Percentiles rank a stretch among this genome's conserved stretches.
These are phyloP conservation scores for Palythoa grandiflora DNA, from an alignment of 92 coral and sea anemone species.

Conservation along the genomic window DNA sequence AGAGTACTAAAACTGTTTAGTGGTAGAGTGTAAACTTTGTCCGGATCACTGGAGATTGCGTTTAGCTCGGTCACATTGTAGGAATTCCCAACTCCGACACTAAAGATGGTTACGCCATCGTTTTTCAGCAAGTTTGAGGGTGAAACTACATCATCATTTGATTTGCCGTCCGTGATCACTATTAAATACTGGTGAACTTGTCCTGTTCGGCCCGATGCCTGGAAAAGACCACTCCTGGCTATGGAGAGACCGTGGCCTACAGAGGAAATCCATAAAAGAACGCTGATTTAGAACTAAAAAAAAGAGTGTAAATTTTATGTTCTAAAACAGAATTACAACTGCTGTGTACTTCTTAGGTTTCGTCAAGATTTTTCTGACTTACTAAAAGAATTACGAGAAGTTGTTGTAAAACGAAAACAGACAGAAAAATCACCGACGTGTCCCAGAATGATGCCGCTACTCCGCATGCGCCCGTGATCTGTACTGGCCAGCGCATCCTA, in stretches of 20 bases:
- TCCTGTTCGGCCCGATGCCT: slow-evolving; percentile 18
- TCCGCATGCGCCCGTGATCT: too few species aligned
- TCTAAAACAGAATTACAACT: too few species aligned
- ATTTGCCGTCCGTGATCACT: slow-evolving; percentile 7
- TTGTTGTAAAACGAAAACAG: too few species aligned
- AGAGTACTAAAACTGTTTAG: background rate
- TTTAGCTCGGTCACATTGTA: background rate
- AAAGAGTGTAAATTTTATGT: background rate
- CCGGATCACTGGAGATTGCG: slow-evolving; percentile 18
- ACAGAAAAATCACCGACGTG: too few species aligned
- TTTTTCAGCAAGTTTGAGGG: slow-evolving; percentile 24
- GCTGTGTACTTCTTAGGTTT: too few species aligned
- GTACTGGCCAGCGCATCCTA: too few species aligned
- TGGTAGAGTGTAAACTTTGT: background rate
- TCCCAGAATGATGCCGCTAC: too few species aligned
- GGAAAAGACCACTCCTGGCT: slow-evolving; percentile 16
- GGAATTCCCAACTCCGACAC: slow-evolving; percentile 18
- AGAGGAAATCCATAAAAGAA: too few species aligned
- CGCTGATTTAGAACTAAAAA: background rate
- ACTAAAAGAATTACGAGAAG: too few species aligned
- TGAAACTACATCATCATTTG: background rate
- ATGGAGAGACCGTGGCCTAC: background rate
- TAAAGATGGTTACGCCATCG: slow-evolving; percentile 23
- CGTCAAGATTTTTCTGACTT: too few species aligned
- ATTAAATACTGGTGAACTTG: background rate